Evolutionary conservation across 2,888 invertebrate genomes (phyloP), one percentile per base, ranked within the genome.

Genomic region (Cephus spinipes): DNA sequence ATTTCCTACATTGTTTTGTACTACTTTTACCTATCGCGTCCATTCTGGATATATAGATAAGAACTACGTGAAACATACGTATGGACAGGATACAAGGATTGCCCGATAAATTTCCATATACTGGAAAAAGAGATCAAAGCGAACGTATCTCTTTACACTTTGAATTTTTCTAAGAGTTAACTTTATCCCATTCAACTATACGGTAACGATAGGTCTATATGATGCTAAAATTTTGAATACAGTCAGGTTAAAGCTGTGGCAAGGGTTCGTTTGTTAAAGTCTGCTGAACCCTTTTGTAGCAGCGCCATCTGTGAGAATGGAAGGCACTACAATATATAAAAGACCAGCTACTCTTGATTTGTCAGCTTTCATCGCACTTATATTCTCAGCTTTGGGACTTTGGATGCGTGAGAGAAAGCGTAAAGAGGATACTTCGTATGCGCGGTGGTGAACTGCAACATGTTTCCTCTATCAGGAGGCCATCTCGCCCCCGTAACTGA

Each of bases 381-480:
- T 33, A 71, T 71, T 71, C 71, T 31, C 71, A 71, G 71, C 31
- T 31, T 33, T 31, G 71, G 71, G 12, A 71, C 71, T 31, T n/a
- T 55, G 55, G 71, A 31, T 33, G 40, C 78, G 82, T 74, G 77
- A 74, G 79, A 33, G 77, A 84, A 80, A 73, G 80, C 79, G 78
- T 76, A 69, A 75, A 75, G 35, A 55, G 75, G 30, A 75, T 76
- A 77, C 86, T 87, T 86, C 80, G 87, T 88, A 89, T 88, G 87
- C 88, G 84, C 83, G 78, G 77, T 82, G 81, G 83, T 80, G 81
- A 81, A 80, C 81, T 76, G 83, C 84, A 86, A 88, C 87, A 87
- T 85, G 87, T 87, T 88, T 87, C 83, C 84, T 84, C 87, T 88
- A 88, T 89, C 89, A 87, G 83, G 80, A 82, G 83, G 84, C 80